Evolutionary conservation across 2,113 vertebrate genomes (phyloP).

Genomic region (Perca flavescens): DNA sequence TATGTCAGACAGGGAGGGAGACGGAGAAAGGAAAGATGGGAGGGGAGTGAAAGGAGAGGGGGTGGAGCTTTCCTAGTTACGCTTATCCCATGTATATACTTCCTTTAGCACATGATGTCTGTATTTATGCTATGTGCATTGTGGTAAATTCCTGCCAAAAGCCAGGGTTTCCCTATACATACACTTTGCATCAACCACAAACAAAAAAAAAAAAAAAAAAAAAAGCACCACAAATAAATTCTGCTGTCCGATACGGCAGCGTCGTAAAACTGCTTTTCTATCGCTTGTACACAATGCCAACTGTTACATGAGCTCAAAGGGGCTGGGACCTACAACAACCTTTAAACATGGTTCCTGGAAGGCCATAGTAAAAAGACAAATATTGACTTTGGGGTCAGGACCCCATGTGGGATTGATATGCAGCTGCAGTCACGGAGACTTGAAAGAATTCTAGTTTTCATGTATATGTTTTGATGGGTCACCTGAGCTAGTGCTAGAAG

Average conservation of each 20-base stretch:
- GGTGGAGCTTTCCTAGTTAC: slow-evolving; percentile 53
- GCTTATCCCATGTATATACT: slow-evolving; percentile 26
- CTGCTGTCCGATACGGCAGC: slow-evolving; percentile 11
- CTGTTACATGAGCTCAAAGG: slow-evolving; percentile 7
- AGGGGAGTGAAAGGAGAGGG: neutral
- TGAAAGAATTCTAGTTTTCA: neutral
- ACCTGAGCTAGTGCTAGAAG: neutral
- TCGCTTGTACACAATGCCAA: slow-evolving; percentile 4
- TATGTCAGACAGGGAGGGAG: slow-evolving; percentile 8
- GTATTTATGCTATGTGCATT: slow-evolving; percentile 44
- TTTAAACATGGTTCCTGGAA: slow-evolving; percentile 35
- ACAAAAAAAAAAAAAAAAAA: slow-evolving; percentile 3
- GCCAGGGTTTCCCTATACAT: slow-evolving; percentile 33
- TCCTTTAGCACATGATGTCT: neutral
- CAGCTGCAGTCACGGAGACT: neutral
- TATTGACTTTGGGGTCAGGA: neutral
- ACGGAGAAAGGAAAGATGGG: slow-evolving; percentile 7
- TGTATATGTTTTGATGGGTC: neutral
- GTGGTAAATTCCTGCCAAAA: slow-evolving; percentile 44
- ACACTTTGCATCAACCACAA: neutral
- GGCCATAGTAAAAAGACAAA: slow-evolving; percentile 7
- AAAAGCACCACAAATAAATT: slow-evolving; percentile 3
- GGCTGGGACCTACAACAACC: neutral
- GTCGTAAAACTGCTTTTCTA: slow-evolving; percentile 1
- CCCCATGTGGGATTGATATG: neutral